Evolutionary conservation across 2,888 invertebrate genomes (phyloP).

Genomic region (Noctuana brunneofusca): DNA sequence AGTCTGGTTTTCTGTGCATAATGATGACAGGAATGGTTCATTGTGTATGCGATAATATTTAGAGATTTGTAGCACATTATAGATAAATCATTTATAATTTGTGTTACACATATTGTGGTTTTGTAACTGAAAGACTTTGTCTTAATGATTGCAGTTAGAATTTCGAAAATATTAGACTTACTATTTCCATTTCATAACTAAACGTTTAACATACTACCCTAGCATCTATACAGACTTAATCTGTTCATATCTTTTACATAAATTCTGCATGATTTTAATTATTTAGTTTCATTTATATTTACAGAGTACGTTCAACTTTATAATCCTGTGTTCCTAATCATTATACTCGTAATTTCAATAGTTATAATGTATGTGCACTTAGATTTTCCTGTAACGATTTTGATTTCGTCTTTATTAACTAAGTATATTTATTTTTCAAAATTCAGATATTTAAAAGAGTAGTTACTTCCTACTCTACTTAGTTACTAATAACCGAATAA

Average conservation of each 20-base stretch:
- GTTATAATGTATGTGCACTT: too few relatives aligned
- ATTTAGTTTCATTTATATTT: not conserved
- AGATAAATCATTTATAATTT: constrained; percentile 42
- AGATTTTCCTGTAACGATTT: too few relatives aligned
- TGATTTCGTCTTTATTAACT: too few relatives aligned
- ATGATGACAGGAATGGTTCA: not conserved
- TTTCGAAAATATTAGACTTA: constrained; percentile 27
- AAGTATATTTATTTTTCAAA: too few relatives aligned
- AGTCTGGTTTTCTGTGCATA: not conserved
- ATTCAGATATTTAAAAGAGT: too few relatives aligned
- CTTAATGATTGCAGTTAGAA: constrained; percentile 34
- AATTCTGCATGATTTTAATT: not conserved
- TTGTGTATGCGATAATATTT: constrained; percentile 23
- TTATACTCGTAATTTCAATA: too few relatives aligned
- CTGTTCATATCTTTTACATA: not conserved
- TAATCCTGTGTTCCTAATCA: too few relatives aligned
- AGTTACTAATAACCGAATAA: too few relatives aligned
- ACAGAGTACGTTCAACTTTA: too few relatives aligned
- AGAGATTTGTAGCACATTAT: constrained; percentile 36
- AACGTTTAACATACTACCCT: not conserved
- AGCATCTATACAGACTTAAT: too few relatives aligned
- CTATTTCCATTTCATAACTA: constrained; percentile 12
- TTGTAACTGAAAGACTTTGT: constrained; percentile 41
- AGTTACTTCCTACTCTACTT: too few relatives aligned
- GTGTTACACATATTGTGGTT: constrained; percentile 39